Evolutionary conservation across 2,113 vertebrate genomes (phyloP), one percentile per base, ranked within the genome.

Genomic region (Dendrocopos noguchii): DNA sequence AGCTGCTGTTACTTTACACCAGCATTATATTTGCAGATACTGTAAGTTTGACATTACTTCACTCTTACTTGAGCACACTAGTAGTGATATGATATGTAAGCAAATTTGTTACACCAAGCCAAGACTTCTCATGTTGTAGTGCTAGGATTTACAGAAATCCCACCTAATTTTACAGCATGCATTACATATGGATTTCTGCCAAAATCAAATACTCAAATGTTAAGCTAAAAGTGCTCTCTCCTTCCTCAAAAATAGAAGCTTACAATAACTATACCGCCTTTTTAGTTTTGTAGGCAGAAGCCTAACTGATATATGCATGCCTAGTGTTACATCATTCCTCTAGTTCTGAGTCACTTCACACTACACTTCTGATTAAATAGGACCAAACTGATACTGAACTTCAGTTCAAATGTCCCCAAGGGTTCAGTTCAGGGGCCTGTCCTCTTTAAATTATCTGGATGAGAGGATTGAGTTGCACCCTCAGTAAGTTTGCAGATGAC

Each of bases 71-170:
- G 25, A 84, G 59, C 15, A 7, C 2, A 12, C 47, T 68, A 67
- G 68, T 90, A 61, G 66, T 63, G 13, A 10, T 22, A 27, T 0
- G 6, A 6, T 52, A 72, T 44, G 5, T 33, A 80, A 86, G 16
- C 4, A 90, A 88, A 46, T 78, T 28, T 80, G 16, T 84, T 79
- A 82, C 65, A 91, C 4, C 15, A 52, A 64, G 84, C 65, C 56
- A 95, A 60, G 28, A 83, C 29, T 93, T 94, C 71, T 44, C 65
- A 66, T 57, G 8, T 21, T 84, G 76, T 63, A 57, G 33, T 87
- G 53, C 25, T 61, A 83, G 67, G 56, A 96, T 93, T 96, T 95
- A 87, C 7, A 85, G 80, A 80, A 84, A 66, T 21, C 31, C 34
- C 47, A 87, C 2, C 1, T 6, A 65, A 80, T 10, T 53, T 79